Evolutionary conservation across 2,113 vertebrate genomes (phyloP).

Genomic region (Notarius quadriscutis): DNA sequence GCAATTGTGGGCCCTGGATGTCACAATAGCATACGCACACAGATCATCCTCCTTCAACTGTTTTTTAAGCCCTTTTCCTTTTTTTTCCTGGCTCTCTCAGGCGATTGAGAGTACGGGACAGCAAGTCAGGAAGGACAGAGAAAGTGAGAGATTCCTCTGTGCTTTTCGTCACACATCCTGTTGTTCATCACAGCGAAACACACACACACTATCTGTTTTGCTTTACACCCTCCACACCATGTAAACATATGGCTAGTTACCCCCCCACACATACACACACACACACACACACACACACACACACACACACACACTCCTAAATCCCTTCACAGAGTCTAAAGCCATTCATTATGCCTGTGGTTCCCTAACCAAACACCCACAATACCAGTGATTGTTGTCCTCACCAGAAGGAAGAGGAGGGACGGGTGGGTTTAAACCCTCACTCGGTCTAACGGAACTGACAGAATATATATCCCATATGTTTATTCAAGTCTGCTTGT

Average conservation of each 20-base stretch:
- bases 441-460: background rate
- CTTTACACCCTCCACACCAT: constrained; percentile 24
- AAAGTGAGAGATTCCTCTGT: background rate
- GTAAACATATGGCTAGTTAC: constrained; percentile 35
- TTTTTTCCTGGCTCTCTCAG: background rate
- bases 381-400: constrained; percentile 50
- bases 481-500: background rate
- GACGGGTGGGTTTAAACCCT: constrained; percentile 7
- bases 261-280: constrained; percentile 5
- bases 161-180: background rate
- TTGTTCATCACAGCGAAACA: background rate
- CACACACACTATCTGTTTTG: constrained; percentile 13
- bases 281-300: constrained; percentile 15
- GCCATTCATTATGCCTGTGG: constrained; percentile 65
- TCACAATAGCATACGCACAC: constrained; percentile 40
- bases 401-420: constrained; percentile 52
- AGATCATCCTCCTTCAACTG: constrained; percentile 51
- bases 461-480: background rate
- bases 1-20: constrained; percentile 59
- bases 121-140: constrained; percentile 45
- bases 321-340: constrained; percentile 51
- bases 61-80: constrained; percentile 34
- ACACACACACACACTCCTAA: constrained; percentile 21
- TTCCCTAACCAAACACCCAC: constrained; percentile 62
- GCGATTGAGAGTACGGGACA: background rate